Percentiles rank a stretch among this genome's conserved stretches.
phyloP scores from a whole-genome alignment of 2,888 invertebrate species.

The Leptinotarsa tumamoca region DNA sequence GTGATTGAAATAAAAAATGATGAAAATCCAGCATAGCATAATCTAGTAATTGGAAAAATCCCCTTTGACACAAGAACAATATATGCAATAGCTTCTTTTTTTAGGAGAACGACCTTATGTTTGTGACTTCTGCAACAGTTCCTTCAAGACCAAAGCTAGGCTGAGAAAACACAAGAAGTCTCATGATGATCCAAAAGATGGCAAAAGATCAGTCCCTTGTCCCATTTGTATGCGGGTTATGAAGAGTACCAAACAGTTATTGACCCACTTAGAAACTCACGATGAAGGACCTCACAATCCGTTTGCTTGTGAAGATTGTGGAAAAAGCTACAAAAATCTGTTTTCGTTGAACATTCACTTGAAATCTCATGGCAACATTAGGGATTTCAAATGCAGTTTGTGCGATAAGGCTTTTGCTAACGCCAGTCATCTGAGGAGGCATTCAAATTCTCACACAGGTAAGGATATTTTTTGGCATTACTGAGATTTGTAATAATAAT shows the following conservation, averaged over 20 bases:
- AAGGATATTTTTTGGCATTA: slow-evolving; percentile 9
- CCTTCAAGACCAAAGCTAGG: slow-evolving; percentile 60
- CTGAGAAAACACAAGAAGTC: slow-evolving; percentile 59
- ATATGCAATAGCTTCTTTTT: slow-evolving; percentile 13
- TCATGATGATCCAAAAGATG: slow-evolving; percentile 51
- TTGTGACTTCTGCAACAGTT: slow-evolving; percentile 59
- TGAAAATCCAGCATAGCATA: no score
- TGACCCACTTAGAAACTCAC: slow-evolving; percentile 57
- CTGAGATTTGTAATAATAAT: neutral
- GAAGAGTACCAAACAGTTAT: slow-evolving; percentile 56
- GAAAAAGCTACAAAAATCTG: slow-evolving; percentile 57
- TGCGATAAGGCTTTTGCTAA: slow-evolving; percentile 59
- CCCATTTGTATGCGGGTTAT: slow-evolving; percentile 57
- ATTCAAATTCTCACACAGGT: slow-evolving; percentile 61
- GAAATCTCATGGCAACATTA: slow-evolving; percentile 53
- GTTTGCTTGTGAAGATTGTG: slow-evolving; percentile 58
- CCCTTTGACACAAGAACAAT: no score
- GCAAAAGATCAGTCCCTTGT: slow-evolving; percentile 56
- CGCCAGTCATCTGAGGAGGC: slow-evolving; percentile 59
- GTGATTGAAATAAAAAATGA: no score
- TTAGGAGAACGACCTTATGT: slow-evolving; percentile 58
- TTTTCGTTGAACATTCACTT: slow-evolving; percentile 55
- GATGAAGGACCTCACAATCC: slow-evolving; percentile 52
- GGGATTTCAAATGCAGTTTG: slow-evolving; percentile 57
- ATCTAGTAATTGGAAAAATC: no score